These are phyloP conservation scores for Ia io DNA, from an alignment of 2,113 vertebrate species.

Conservation along the genomic window DNA sequence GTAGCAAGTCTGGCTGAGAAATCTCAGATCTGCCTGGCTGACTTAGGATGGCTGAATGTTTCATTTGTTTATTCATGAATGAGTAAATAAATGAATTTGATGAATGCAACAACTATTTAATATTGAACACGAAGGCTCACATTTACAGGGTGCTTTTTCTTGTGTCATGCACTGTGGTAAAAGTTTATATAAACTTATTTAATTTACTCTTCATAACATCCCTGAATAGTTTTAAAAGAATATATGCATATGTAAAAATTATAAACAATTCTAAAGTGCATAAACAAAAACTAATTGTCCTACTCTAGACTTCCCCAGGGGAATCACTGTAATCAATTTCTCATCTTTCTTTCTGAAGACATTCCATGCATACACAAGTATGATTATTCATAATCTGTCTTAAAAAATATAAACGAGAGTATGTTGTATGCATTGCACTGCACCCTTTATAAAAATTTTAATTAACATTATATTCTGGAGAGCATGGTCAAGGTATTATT, in stretches of 20 bases:
- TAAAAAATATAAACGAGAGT: not conserved
- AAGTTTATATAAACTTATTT: not conserved
- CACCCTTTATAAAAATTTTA: not conserved
- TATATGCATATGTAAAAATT: not conserved
- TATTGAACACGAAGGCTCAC: not conserved
- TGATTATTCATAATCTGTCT: not conserved
- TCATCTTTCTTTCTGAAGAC: not conserved
- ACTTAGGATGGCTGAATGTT: not conserved
- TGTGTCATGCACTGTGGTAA: not conserved
- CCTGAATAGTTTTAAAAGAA: not conserved
- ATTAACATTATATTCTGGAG: not conserved
- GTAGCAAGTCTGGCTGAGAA: not conserved
- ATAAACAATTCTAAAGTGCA: not conserved
- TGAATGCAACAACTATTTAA: not conserved
- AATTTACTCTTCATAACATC: not conserved
- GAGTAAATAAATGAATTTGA: not conserved
- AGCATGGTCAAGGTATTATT: not conserved
- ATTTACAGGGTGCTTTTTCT: not conserved
- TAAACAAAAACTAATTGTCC: not conserved
- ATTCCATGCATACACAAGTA: not conserved
- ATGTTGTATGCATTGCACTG: not conserved
- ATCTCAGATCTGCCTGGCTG: not conserved
- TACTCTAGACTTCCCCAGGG: not conserved
- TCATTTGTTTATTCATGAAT: not conserved
- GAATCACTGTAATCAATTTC: not conserved